Conservation (phyloP, 2,113 vertebrate genomes). For the Colistium nudipinnis region DNA sequence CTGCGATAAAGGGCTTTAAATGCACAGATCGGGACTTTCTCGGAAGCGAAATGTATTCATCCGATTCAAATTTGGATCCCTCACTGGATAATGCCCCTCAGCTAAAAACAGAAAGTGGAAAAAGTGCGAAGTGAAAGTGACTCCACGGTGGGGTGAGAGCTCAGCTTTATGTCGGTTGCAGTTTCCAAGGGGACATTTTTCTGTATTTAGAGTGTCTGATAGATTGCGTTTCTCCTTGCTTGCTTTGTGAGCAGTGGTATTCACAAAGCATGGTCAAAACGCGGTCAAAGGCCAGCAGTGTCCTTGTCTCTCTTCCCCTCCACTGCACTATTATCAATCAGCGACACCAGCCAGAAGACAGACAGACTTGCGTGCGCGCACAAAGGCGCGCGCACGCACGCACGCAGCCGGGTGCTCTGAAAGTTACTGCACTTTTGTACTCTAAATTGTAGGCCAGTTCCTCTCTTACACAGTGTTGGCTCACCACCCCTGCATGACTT, state of each 20-base stretch:
- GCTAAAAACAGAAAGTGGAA: background rate
- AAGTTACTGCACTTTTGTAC: conserved; percentile 25
- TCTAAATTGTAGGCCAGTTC: conserved; percentile 62
- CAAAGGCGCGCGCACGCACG: conserved; percentile 12
- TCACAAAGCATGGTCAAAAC: conserved; percentile 49
- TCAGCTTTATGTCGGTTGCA: background rate
- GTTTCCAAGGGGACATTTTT: conserved; percentile 9
- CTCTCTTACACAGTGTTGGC: conserved; percentile 63
- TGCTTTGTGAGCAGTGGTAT: conserved; percentile 47
- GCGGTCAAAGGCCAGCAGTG: conserved; percentile 53
- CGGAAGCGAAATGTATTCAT: background rate
- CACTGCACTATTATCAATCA: conserved; percentile 56
- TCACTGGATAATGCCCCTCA: background rate
- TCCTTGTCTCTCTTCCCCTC: conserved; percentile 47
- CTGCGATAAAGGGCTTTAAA: background rate
- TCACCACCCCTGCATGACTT: conserved; percentile 55
- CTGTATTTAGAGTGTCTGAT: conserved; percentile 24
- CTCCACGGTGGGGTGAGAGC: background rate
- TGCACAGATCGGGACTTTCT: background rate
- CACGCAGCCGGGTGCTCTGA: background rate
- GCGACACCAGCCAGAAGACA: conserved; percentile 16
- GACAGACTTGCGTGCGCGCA: conserved; percentile 11
- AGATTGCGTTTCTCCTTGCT: conserved; percentile 21
- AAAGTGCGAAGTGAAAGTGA: background rate
- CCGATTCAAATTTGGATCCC: background rate